Evolutionary conservation across 2,888 invertebrate species (phyloP), one percentile per base, ranked within the genome.

Genomic region (Drosophila incognita): DNA sequence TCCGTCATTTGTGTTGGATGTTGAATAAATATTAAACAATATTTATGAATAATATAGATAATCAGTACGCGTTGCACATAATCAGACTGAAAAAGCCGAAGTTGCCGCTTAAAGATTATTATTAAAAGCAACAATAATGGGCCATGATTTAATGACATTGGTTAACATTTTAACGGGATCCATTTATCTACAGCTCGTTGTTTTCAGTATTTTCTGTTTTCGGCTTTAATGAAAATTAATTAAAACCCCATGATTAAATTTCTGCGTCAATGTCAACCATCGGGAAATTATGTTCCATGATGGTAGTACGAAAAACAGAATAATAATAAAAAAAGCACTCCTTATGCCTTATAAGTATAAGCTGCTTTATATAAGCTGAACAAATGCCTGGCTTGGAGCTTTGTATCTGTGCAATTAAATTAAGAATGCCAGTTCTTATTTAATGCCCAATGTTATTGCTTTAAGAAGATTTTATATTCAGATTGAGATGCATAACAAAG

Each of bases 1-100:
- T 81, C 73, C 58, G 76, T 70, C 70, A 86, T 78, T 85, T 74
- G 77, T 78, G 64, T 53, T 54, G 74, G 60, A 72, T 57, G 60
- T 67, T 77, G 70, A 68, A 72, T 59, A 69, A 74, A 64, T 46
- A 57, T 36, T 53, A 35, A 36, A 36, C 4, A 31, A 35, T 24
- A 33, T 53, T n/a, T 38, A 38, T 38, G 21, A 11, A 18, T 38
- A 27, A 46, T 38, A 27, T 27, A 38, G 7, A 54, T 54, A 49
- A 24, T 36, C 35, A 27, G 24, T 18, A 18, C 2, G 36, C 13
- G 27, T n/a, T 13, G n/a, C 27, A 56, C 15, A 24, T 35, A 27
- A 27, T 56, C 27, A n/a, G 18, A 38, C 36, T 27, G 36, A 56
- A 38, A 27, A 27, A 7, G 27, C 7, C 27, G 21, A 36, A 18